Conservation (phyloP, 2,797 vertebrate genomes). For the Poeciliopsis presidionis region DNA sequence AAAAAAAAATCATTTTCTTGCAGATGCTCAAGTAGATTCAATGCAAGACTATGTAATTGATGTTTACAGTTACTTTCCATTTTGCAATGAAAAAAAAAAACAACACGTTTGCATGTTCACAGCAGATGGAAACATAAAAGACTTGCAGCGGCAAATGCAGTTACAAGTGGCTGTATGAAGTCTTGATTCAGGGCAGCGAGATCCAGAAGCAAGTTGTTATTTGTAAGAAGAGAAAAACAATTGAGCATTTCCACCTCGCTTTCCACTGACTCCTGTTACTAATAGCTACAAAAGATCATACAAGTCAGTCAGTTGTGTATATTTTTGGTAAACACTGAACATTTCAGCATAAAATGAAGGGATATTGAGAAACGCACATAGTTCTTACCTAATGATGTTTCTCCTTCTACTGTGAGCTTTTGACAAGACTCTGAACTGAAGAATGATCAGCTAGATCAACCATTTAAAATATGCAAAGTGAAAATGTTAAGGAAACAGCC, state of each 20-base stretch:
- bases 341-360: conserved; percentile 18
- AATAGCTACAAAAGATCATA: neutral
- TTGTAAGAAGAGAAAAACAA: too few relatives aligned
- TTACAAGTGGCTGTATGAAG: neutral
- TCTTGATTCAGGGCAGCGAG: neutral
- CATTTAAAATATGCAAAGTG: neutral
- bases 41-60: neutral
- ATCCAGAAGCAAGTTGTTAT: neutral
- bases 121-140: neutral
- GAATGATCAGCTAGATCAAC: neutral
- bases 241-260: too few relatives aligned
- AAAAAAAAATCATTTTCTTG: neutral
- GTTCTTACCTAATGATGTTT: conserved; percentile 24
- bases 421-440: neutral
- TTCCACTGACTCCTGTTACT: neutral
- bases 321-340: conserved; percentile 9
- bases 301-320: neutral
- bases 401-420: conserved; percentile 23
- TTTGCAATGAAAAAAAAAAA: neutral
- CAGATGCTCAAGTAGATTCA: too few relatives aligned
- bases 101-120: neutral
- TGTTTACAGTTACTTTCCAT: neutral
- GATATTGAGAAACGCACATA: conserved; percentile 37
- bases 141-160: neutral
- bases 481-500: neutral